Percentiles rank a stretch among this genome's conserved stretches.
These are phyloP conservation scores for Diadumene lineata DNA, from an alignment of 92 coral and sea anemone genomes.

Conservation along the genomic window DNA sequence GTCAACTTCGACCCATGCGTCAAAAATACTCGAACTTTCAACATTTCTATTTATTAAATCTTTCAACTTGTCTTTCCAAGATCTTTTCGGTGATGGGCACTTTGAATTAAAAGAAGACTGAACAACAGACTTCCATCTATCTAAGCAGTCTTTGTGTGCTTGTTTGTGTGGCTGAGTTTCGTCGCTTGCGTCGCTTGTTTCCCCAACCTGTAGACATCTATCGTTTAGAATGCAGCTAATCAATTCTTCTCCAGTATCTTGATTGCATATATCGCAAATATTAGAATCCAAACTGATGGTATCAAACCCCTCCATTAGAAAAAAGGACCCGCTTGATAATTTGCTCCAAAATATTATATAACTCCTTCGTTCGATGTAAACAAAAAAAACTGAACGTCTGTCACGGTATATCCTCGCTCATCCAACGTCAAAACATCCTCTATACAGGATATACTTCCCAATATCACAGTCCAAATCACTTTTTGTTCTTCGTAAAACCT, in stretches of 20 bases:
- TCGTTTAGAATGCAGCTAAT: constrained; percentile 77
- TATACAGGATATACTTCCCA: background rate
- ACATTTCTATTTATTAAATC: constrained; percentile 52
- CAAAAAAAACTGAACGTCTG: constrained; percentile 1
- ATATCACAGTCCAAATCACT: background rate
- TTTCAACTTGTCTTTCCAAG: constrained; percentile 75
- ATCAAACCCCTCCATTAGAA: constrained; percentile 72
- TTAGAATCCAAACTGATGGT: constrained; percentile 79
- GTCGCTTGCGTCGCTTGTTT: constrained; percentile 8
- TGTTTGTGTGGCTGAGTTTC: constrained; percentile 39
- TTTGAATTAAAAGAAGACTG: constrained; percentile 54
- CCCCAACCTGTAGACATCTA: constrained; percentile 55
- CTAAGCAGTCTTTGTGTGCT: constrained; percentile 75
- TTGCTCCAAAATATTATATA: background rate
- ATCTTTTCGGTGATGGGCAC: constrained; percentile 62
- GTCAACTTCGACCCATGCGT: constrained; percentile 52
- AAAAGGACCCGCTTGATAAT: background rate
- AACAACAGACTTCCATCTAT: constrained; percentile 80
- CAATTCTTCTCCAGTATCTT: constrained; percentile 87
- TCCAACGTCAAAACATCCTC: background rate
- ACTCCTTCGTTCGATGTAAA: no score
- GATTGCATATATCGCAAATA: constrained; percentile 82
- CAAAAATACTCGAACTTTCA: constrained; percentile 31
- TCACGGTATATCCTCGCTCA: no score
- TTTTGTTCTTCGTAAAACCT: background rate